A percentile compares a stretch with the other conserved stretches of the same genome.
Conservation (phyloP, 2,113 vertebrate species). For the Pterocles burchelli region DNA sequence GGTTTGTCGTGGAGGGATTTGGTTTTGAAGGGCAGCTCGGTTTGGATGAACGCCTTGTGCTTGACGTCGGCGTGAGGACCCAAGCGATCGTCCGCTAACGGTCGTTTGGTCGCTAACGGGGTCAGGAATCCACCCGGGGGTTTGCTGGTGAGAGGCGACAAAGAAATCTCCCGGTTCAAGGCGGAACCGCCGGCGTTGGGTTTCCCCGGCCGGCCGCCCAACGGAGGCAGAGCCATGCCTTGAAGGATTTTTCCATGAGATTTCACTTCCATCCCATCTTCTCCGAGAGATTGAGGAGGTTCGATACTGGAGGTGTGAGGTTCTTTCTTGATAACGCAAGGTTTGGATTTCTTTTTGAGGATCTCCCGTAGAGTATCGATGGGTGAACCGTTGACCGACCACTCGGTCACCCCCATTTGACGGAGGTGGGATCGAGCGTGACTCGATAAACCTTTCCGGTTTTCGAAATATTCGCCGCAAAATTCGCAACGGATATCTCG, state of each 20-base stretch:
- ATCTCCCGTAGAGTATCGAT: slow-evolving; percentile 93
- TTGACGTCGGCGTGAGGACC: slow-evolving; percentile 67
- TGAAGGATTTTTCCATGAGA: slow-evolving; percentile 64
- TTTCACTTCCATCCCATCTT: slow-evolving; percentile 58
- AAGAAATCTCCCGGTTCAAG: slow-evolving; percentile 55
- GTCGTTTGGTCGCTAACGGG: slow-evolving; percentile 79
- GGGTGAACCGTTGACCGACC: slow-evolving; percentile 93
- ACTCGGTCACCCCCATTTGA: slow-evolving; percentile 95
- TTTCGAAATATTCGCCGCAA: slow-evolving; percentile 95
- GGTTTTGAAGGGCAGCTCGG: slow-evolving; percentile 82
- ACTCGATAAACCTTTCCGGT: slow-evolving; percentile 93
- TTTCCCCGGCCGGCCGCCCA: slow-evolving; percentile 77
- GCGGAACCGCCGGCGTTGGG: slow-evolving; percentile 63
- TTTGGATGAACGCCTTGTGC: slow-evolving; percentile 79
- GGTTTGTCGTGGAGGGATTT: slow-evolving; percentile 86
- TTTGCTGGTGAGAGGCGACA: slow-evolving; percentile 75
- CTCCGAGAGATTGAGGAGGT: slow-evolving; percentile 64
- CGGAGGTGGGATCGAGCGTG: slow-evolving; percentile 92
- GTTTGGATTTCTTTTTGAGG: slow-evolving; percentile 74
- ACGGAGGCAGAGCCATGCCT: slow-evolving; percentile 66
- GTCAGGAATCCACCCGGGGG: slow-evolving; percentile 72
- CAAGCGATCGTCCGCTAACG: slow-evolving; percentile 76
- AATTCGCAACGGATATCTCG: slow-evolving; percentile 92
- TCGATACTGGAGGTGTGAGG: slow-evolving; percentile 73
- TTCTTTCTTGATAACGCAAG: slow-evolving; percentile 81